Percentiles rank a stretch among this genome's conserved stretches.
phyloP scores from a whole-genome alignment of 1,140 invertebrate genomes.

The Drosophila teissieri region DNA sequence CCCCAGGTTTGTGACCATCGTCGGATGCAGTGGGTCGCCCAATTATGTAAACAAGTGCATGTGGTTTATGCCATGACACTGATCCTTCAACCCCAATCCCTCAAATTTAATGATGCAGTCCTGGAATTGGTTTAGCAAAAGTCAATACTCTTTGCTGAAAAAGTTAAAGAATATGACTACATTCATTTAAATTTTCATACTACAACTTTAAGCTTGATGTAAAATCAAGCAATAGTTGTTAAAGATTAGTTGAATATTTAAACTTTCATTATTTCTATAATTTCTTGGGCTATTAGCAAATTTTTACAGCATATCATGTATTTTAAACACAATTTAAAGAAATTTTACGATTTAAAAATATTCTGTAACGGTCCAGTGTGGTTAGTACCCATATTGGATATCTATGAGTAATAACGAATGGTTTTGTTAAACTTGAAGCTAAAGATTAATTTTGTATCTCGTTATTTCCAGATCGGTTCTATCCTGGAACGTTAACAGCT shows the following conservation, averaged over 20 bases:
- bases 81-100: neutral
- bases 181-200: neutral
- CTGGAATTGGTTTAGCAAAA: neutral
- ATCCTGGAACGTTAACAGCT: constrained; percentile 91
- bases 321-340: too few species aligned
- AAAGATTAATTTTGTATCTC: neutral
- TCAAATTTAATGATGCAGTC: neutral
- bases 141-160: neutral
- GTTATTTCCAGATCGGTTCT: constrained; percentile 87
- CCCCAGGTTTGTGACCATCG: constrained; percentile 87
- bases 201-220: neutral
- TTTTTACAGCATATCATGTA: too few species aligned
- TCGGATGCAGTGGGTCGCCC: neutral
- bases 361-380: too few species aligned
- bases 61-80: constrained; percentile 1
- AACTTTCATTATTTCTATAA: too few species aligned
- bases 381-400: too few species aligned
- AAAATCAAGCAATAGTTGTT: too few species aligned
- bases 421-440: too few species aligned
- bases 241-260: too few species aligned
- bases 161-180: too few species aligned
- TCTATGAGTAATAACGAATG: too few species aligned
- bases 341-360: too few species aligned
- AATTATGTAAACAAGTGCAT: constrained; percentile 49
- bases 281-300: too few species aligned